Conservation (phyloP, 92 coral and sea anemone genomes). For the Porites rus region DNA sequence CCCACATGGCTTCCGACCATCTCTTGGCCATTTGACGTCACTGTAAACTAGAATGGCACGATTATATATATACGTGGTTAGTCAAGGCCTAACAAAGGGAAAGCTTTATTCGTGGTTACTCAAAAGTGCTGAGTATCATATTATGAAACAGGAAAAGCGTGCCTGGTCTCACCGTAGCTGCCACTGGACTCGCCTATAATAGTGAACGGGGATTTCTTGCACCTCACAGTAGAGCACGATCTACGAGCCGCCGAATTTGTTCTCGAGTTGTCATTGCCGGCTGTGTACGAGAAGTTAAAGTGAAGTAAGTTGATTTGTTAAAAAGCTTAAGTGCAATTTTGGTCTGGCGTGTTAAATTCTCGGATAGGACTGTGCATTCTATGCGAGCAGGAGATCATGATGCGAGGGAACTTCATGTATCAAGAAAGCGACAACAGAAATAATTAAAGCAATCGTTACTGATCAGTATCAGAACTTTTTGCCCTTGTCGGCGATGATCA, state of each 20-base stretch:
- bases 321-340: background rate
- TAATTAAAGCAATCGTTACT: too few relatives aligned
- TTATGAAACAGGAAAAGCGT: background rate
- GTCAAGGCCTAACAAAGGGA: background rate
- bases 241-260: background rate
- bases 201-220: background rate
- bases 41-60: too few relatives aligned
- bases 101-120: background rate
- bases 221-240: background rate
- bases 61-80: background rate
- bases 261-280: background rate
- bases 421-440: too few relatives aligned
- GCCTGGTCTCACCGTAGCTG: background rate
- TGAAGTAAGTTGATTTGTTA: background rate
- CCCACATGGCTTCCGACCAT: too few relatives aligned
- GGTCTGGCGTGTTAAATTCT: background rate
- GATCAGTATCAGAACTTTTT: too few relatives aligned
- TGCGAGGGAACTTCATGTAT: too few relatives aligned
- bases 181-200: background rate
- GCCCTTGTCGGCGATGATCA: too few relatives aligned
- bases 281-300: background rate
- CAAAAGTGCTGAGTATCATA: background rate
- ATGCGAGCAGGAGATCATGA: too few relatives aligned
- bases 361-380: too few relatives aligned
- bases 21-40: too few relatives aligned